These are phyloP conservation scores for Meliscaeva auricollis DNA, from an alignment of 2,888 invertebrate species.

Conservation along the genomic window DNA sequence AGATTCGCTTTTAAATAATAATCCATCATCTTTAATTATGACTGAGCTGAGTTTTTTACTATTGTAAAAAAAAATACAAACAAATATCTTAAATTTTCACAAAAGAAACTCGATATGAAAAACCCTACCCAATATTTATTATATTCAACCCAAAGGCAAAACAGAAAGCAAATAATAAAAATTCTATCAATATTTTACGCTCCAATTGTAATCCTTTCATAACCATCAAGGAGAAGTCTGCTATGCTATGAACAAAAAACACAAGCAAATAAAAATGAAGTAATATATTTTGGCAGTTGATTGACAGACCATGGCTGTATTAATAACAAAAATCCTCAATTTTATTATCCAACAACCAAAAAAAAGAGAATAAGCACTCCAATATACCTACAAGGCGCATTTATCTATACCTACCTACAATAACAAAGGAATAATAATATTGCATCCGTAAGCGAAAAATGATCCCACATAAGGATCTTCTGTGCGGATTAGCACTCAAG, in stretches of 20 bases:
- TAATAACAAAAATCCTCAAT: constrained; percentile 58
- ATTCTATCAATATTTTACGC: constrained; percentile 71
- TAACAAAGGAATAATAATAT: constrained; percentile 28
- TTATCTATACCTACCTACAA: too few species aligned
- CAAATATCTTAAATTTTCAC: constrained; percentile 3
- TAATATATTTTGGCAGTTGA: constrained; percentile 61
- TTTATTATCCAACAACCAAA: constrained; percentile 66
- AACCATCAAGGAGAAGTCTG: constrained; percentile 51
- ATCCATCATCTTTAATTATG: too few species aligned
- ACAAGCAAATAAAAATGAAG: constrained; percentile 44
- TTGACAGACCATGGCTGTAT: constrained; percentile 53
- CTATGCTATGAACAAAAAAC: constrained; percentile 31
- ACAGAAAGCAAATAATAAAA: constrained; percentile 38
- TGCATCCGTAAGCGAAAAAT: constrained; percentile 59
- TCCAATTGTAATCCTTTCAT: constrained; percentile 72
- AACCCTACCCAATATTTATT: background rate
- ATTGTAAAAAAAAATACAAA: background rate
- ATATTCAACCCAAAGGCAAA: constrained; percentile 30
- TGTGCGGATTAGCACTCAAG: constrained; percentile 70
- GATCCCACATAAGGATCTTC: constrained; percentile 59
- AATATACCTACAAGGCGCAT: background rate
- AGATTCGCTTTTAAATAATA: too few species aligned
- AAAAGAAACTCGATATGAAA: constrained; percentile 53
- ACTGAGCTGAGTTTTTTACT: too few species aligned
- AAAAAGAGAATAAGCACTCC: background rate